Base-by-base conservation (phyloP, 2,888 invertebrate genomes). In the Drosophila pullipes region DNA sequence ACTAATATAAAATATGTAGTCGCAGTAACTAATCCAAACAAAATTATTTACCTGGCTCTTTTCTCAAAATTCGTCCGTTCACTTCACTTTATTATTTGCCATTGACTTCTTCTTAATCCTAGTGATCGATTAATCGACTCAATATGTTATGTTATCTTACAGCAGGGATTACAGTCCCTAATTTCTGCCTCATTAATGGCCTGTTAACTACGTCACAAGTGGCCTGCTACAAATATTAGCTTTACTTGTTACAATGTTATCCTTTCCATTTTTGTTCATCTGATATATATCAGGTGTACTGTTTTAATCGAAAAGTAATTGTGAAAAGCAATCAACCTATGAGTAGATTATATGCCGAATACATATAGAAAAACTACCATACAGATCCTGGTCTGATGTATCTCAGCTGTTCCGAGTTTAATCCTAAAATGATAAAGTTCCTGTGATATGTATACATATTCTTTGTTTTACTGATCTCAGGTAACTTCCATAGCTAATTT, bases 391-490 rank as follows among this genome's bases (percentile, higher is more conserved):
- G 4, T 4, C 10, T n/a, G 4, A 41, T 10, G 41, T n/a, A 41
- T 10, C 2, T 41, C n/a, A 4, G 41, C n/a, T n/a, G 10, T n/a
- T 41, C n/a, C 0, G 41, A 41, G n/a, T n/a, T 4, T n/a, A n/a
- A 41, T 41, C 10, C 10, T 41, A 41, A 41, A 10, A 41, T n/a
- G n/a, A 41, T 10, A 1, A n/a, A 4, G 1, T 18, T n/a, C 10
- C 41, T n/a, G 10, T 4, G 10, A 4, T 47, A 13, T 47, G 2
- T 47, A 22, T 11, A 39, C 3, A 41, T 47, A 22, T 35, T 13
- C 13, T 35, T 35, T 13, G 35, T 13, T 30, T 18, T 3, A 50
- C 35, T 35, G 44, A 61, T 30, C 64, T 63, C 76, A 61, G 63
- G 18, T 53, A 75, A 33, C 33, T 31, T 31, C 31, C 31, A 31